These are phyloP conservation scores for Scaptomyza graminum DNA, from an alignment of 1,140 invertebrate species.

Conservation along the genomic window DNA sequence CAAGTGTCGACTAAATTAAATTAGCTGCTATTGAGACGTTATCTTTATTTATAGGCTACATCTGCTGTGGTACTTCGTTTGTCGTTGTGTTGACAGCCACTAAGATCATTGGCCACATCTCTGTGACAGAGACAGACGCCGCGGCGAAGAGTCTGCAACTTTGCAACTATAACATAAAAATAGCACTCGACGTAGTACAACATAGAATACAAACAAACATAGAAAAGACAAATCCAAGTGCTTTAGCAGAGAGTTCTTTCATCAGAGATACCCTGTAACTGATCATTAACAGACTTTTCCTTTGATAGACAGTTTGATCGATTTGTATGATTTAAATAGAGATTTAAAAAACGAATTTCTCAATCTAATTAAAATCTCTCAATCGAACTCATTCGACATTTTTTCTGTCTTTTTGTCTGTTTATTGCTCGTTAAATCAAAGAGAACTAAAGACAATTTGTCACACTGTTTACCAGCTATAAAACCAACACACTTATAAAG, in stretches of 20 bases:
- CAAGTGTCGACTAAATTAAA: slow-evolving; percentile 41
- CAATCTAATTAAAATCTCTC: too few relatives aligned
- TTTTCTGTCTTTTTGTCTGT: too few relatives aligned
- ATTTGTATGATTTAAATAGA: too few relatives aligned
- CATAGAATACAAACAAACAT: slow-evolving; percentile 2
- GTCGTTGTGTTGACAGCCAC: slow-evolving; percentile 57
- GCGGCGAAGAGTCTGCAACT: slow-evolving; percentile 58
- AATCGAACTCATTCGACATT: too few relatives aligned
- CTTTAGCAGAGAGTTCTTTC: background rate
- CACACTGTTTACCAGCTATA: background rate
- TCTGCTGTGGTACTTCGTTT: slow-evolving; percentile 10
- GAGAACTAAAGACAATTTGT: slow-evolving; percentile 52
- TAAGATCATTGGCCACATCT: slow-evolving; percentile 73
- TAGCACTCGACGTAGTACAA: slow-evolving; percentile 49
- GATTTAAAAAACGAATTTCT: too few relatives aligned
- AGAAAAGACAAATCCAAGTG: slow-evolving; percentile 29
- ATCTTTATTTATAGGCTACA: slow-evolving; percentile 58
- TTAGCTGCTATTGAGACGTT: slow-evolving; percentile 61
- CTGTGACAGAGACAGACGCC: slow-evolving; percentile 5
- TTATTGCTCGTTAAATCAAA: slow-evolving; percentile 42
- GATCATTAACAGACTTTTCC: background rate
- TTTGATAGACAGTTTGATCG: too few relatives aligned
- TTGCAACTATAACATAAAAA: slow-evolving; percentile 70
- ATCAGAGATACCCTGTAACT: background rate
- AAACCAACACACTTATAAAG: background rate